Evolutionary conservation across 2,113 vertebrate species (phyloP), one percentile per base, ranked within the genome.

Genomic region (Coregonus clupeaformis): DNA sequence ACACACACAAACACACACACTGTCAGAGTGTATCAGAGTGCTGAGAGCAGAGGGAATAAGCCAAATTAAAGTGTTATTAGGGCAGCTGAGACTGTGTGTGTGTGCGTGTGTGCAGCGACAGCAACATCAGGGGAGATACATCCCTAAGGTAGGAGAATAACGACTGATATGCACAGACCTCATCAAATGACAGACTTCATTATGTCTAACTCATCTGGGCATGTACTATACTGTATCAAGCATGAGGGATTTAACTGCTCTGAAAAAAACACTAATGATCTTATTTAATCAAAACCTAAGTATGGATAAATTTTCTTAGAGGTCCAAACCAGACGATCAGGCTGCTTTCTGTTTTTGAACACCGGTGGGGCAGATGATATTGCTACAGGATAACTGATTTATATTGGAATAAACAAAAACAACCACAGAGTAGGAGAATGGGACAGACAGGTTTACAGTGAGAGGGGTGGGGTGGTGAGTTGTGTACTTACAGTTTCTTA

Each of bases 401-500:
- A 9, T 42, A 42, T 12, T 42, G 36, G 36, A 42, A 42, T 42
- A 11, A 42, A 42, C 36, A 42, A 42, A 42, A 42, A 42, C 36
- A 42, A 42, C 36, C 36, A 42, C 36, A 42, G 9, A 42, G 36
- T 12, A 3, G 9, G 36, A 42, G 36, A 42, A 42, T 11, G 36
- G 36, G 9, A 42, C 7, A 42, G 9, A 42, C 36, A 11, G 9
- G 36, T 42, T 42, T 42, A 42, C 11, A 42, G 36, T 42, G 36
- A 42, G 36, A 42, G 36, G 2, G 36, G 36, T 36, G 36, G 7
- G 36, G 36, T 42, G 36, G 36, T 1, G 16, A 18, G 16, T 18
- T 42, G 36, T 42, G 36, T 83, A 98, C 98, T 98, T 90, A 98
- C 97, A 97, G 63, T 77, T 97, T 95, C 89, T 92, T 98, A 87